These are phyloP conservation scores for Orchestia grillus DNA, from an alignment of 1,140 invertebrate genomes.

Conservation along the genomic window DNA sequence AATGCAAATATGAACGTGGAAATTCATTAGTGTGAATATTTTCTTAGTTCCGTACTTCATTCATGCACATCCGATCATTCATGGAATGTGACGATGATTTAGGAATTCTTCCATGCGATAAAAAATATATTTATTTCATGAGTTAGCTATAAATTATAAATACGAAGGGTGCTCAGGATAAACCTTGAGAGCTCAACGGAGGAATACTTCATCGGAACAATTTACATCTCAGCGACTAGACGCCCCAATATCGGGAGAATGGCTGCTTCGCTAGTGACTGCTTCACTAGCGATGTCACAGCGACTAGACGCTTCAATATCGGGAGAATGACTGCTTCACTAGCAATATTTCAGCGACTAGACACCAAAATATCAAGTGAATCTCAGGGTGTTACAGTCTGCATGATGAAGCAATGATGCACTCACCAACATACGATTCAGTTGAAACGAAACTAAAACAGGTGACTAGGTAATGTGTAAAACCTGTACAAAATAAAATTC, in stretches of 20 bases:
- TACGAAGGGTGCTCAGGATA: not conserved
- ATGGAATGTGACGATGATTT: too few species aligned
- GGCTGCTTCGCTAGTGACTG: too few species aligned
- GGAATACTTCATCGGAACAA: not conserved
- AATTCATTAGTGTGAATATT: too few species aligned
- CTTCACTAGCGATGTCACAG: not conserved
- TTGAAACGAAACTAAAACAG: not conserved
- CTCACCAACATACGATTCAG: not conserved
- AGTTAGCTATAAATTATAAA: not conserved
- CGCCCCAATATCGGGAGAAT: not conserved
- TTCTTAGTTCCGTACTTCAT: too few species aligned
- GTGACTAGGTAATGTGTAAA: too few species aligned
- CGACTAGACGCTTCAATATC: not conserved
- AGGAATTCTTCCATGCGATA: not conserved
- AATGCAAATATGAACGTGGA: too few species aligned
- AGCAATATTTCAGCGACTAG: not conserved
- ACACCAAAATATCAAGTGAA: not conserved
- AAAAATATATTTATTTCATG: not conserved
- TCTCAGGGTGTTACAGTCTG: too few species aligned
- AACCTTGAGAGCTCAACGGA: not conserved
- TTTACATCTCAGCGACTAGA: not conserved
- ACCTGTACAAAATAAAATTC: too few species aligned
- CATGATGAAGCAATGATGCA: not conserved
- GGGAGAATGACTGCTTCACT: too few species aligned
- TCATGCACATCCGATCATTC: too few species aligned